Evolutionary conservation across 2,888 invertebrate species (phyloP).

Genomic region (Drosophila ezoana): DNA sequence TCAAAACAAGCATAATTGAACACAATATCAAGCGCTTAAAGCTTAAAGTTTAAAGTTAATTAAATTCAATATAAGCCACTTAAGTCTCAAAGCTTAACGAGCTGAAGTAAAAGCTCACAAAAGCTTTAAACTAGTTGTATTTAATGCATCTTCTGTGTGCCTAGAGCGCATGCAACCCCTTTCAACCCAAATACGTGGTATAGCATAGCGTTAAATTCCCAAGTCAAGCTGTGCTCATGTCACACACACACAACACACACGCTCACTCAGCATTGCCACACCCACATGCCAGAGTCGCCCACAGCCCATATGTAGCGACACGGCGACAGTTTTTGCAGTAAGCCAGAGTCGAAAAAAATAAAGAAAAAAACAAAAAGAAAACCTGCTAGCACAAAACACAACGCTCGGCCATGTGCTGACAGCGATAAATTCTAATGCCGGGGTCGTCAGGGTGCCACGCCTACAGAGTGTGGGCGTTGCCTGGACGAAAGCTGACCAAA

Average conservation of each 20-base stretch:
- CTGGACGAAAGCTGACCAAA: conserved; percentile 56
- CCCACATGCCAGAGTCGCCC: conserved; percentile 14
- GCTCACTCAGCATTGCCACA: conserved; percentile 1
- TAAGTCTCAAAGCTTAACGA: too few relatives aligned
- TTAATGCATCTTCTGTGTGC: neutral
- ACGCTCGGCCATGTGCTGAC: conserved; percentile 66
- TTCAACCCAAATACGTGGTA: conserved; percentile 3
- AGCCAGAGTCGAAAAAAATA: conserved; percentile 20
- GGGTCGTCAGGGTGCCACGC: conserved; percentile 64
- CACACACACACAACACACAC: conserved; percentile 42
- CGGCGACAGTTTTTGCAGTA: conserved; percentile 59
- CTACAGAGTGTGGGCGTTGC: conserved; percentile 54
- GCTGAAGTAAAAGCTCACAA: neutral
- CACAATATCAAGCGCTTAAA: neutral
- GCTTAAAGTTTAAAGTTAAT: neutral
- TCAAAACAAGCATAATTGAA: too few relatives aligned
- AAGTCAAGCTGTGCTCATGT: conserved; percentile 66
- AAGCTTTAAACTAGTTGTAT: neutral
- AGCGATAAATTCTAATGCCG: conserved; percentile 79
- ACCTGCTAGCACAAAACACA: conserved; percentile 39
- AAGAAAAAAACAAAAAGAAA: conserved; percentile 30
- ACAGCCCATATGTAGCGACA: conserved; percentile 35
- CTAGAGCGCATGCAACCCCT: conserved; percentile 4
- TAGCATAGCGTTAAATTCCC: conserved; percentile 26
- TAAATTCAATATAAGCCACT: neutral